These are phyloP conservation scores for Carassius auratus DNA, from an alignment of 2,113 vertebrate genomes.

Conservation along the genomic window DNA sequence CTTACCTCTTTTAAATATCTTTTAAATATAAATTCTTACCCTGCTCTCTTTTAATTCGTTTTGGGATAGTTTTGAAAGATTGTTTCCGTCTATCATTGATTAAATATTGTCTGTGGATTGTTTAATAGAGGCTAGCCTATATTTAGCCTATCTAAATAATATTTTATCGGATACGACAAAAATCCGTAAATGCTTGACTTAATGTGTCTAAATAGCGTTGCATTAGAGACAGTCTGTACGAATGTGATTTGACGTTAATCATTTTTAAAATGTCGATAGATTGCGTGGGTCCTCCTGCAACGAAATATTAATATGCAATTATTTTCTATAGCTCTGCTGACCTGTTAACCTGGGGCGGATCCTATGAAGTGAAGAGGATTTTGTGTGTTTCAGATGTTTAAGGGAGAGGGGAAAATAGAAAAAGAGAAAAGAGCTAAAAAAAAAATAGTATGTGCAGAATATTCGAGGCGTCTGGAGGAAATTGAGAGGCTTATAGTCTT, in stretches of 20 bases:
- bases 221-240: neutral
- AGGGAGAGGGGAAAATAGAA: conserved; percentile 46
- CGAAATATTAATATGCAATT: conserved; percentile 56
- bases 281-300: neutral
- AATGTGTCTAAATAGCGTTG: neutral
- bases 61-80: neutral
- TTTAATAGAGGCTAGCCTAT: neutral
- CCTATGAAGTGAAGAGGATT: conserved; percentile 43
- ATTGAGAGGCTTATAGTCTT: conserved; percentile 81
- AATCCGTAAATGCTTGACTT: neutral
- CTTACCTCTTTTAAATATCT: neutral
- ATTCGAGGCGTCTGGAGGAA: conserved; percentile 68
- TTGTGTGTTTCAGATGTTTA: conserved; percentile 49
- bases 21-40: neutral
- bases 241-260: neutral
- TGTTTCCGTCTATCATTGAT: too few relatives aligned
- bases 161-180: neutral
- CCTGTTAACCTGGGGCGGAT: conserved; percentile 59
- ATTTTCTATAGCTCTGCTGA: conserved; percentile 55
- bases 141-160: neutral
- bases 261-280: conserved; percentile 1
- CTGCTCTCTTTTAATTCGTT: neutral
- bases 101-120: neutral
- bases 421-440: neutral
- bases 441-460: conserved; percentile 62